Conservation (phyloP, 2,113 vertebrate genomes). For the Eira barbara region DNA sequence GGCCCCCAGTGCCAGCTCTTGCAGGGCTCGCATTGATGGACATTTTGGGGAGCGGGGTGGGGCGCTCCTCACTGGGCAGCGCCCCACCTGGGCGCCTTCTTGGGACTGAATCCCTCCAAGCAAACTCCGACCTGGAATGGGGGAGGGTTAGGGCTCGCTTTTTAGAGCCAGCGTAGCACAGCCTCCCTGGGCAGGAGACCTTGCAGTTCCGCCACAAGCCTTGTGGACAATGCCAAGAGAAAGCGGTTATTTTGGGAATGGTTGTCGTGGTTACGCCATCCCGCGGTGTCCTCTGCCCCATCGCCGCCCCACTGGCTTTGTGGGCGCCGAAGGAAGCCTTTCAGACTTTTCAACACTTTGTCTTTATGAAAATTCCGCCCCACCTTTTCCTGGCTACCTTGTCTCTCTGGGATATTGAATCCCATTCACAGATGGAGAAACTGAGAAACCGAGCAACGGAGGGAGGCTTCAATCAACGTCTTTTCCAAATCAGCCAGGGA, state of each 20-base stretch:
- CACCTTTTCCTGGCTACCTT: background rate
- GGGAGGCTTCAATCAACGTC: too few relatives aligned
- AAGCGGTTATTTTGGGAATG: background rate
- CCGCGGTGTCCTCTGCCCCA: background rate
- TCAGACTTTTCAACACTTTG: background rate
- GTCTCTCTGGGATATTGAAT: background rate
- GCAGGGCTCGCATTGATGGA: accelerated
- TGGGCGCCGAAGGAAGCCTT: background rate
- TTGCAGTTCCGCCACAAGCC: accelerated
- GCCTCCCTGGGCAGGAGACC: background rate
- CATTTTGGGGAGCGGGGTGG: accelerated
- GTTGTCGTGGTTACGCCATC: background rate
- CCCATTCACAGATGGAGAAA: constrained; percentile 61
- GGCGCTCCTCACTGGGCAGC: background rate
- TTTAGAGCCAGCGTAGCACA: background rate
- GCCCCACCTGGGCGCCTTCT: background rate
- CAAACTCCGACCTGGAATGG: background rate
- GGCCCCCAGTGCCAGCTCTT: background rate
- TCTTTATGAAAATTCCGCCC: background rate
- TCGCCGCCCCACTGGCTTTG: background rate
- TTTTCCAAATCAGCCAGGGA: background rate
- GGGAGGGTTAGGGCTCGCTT: accelerated
- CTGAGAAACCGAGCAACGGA: background rate
- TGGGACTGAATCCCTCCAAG: background rate
- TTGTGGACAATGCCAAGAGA: background rate